phyloP scores from a whole-genome alignment of 2,797 vertebrate species.

The Amazona ochrocephala region DNA sequence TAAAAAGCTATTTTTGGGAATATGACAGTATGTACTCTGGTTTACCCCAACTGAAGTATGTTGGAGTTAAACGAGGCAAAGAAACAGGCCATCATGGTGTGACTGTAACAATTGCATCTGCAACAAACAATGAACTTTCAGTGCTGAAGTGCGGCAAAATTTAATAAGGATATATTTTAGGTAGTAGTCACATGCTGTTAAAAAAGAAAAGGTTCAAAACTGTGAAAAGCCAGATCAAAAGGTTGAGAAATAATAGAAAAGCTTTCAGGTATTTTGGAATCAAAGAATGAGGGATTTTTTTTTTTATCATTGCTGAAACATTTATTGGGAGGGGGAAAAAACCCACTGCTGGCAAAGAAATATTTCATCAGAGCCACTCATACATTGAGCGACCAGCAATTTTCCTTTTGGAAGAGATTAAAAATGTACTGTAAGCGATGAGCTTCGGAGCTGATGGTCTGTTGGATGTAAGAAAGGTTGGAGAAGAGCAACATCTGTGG shows the following conservation, averaged over 20 bases:
- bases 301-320: neutral
- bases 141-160: constrained; percentile 8
- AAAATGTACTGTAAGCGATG: rapidly evolving
- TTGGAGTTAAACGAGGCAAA: constrained; percentile 9
- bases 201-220: neutral
- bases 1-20: neutral
- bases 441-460: neutral
- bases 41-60: neutral
- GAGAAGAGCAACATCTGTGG: neutral
- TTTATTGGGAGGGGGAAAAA: neutral
- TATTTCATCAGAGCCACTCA: neutral
- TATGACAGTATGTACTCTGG: neutral
- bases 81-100: neutral
- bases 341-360: neutral
- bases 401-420: neutral
- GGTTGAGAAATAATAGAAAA: neutral
- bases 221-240: neutral
- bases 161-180: neutral
- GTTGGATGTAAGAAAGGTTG: neutral
- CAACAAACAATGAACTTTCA: neutral
- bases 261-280: neutral
- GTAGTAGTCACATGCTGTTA: neutral
- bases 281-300: neutral
- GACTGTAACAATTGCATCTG: neutral
- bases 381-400: neutral